Conservation (phyloP, 2,797 vertebrate species). For the Apogon talboti region DNA sequence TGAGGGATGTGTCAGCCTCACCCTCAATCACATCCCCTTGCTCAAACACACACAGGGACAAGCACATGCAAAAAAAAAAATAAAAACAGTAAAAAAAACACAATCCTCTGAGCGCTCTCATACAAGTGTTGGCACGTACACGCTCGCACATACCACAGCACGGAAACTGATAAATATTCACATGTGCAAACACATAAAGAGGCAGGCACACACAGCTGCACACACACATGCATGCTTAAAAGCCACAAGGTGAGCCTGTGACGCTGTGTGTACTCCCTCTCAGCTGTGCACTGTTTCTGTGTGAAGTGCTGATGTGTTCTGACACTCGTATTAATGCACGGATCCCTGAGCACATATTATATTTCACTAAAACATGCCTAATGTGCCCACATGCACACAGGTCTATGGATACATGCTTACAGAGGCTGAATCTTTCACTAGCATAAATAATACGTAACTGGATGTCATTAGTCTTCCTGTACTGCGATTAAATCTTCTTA, state of each 20-base stretch:
- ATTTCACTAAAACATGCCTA: slow-evolving; percentile 15
- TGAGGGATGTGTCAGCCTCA: slow-evolving; percentile 61
- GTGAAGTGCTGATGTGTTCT: slow-evolving; percentile 42
- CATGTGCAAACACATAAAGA: not conserved
- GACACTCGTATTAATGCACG: slow-evolving; percentile 40
- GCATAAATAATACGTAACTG: not conserved
- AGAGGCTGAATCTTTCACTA: not conserved
- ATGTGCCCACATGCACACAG: not conserved
- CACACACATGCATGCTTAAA: not conserved
- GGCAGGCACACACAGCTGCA: too few relatives aligned
- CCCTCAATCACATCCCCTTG: slow-evolving; percentile 28
- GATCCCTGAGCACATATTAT: slow-evolving; percentile 24
- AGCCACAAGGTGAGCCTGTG: not conserved
- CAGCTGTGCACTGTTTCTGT: slow-evolving; percentile 8
- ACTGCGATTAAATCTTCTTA: not conserved
- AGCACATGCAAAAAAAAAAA: slow-evolving; percentile 10
- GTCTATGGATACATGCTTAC: not conserved
- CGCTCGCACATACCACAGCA: not conserved
- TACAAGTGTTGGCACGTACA: not conserved
- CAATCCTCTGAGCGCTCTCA: not conserved
- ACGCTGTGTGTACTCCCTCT: slow-evolving; percentile 19
- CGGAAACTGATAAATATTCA: not conserved
- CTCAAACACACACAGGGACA: slow-evolving; percentile 32
- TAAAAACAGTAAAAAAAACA: not conserved
- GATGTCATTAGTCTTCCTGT: not conserved